Evolutionary conservation across 2,113 vertebrate genomes (phyloP).

Genomic region (Emydura subglobosa): DNA sequence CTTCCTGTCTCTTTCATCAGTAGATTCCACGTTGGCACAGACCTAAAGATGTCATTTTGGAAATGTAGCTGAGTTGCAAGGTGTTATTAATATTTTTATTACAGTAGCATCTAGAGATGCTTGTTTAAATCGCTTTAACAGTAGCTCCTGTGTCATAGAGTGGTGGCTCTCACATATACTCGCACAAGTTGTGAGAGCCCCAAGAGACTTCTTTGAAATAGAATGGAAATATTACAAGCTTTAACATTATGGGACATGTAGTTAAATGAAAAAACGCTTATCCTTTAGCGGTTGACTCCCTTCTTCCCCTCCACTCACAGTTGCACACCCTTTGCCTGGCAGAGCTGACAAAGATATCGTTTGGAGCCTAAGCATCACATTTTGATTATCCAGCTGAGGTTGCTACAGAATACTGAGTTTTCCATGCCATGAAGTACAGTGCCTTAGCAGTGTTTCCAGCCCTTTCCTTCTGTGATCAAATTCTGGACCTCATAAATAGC

Average conservation of each 20-base stretch:
- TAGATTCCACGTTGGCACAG: not conserved
- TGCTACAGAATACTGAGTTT: not conserved
- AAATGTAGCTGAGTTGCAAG: not conserved
- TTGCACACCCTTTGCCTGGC: not conserved
- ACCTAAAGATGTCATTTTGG: not conserved
- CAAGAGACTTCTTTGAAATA: not conserved
- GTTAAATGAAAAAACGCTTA: not conserved
- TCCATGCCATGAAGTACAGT: not conserved
- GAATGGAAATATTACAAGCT: not conserved
- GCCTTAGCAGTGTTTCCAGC: not conserved
- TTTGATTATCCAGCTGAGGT: not conserved
- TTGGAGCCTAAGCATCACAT: not conserved
- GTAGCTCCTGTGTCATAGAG: not conserved
- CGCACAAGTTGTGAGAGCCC: no score
- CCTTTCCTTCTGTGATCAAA: slow-evolving; percentile 13
- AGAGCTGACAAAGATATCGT: not conserved
- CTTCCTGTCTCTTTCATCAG: not conserved
- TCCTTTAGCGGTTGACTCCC: not conserved
- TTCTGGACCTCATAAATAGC: not conserved
- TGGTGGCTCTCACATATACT: not conserved
- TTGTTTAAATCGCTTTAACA: not conserved
- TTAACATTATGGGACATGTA: not conserved
- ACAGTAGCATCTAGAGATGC: not conserved
- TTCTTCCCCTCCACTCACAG: not conserved
- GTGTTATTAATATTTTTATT: not conserved